Evolutionary conservation across 2,113 vertebrate genomes (phyloP), one percentile per base, ranked within the genome.

Genomic region (Agelaius phoeniceus): DNA sequence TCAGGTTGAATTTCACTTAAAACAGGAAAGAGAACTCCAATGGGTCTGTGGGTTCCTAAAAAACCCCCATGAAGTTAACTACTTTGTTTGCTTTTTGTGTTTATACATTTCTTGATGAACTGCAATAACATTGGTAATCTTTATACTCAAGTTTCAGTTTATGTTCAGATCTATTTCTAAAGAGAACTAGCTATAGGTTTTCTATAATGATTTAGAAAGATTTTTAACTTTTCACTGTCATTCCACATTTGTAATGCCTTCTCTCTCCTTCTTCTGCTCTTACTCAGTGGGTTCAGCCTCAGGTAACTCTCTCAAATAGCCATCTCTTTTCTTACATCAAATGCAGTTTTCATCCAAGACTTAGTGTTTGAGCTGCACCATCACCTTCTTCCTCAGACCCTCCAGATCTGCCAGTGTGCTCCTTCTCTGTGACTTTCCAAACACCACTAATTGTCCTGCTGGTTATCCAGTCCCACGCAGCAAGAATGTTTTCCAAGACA

Each of bases 401-500:
- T 57, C 20, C 2, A 2, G 69, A 57, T 43, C 62, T 39, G 11
- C 0, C 0, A 76, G 41, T 6, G 37, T 2, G 1, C 28, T 49
- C 57, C 48, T 89, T 65, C 61, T 3, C 2, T 15, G 8, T 3
- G 4, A 61, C 37, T 90, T 87, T 91, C 54, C 92, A 49, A 84
- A 65, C 37, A 41, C 33, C 58, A 49, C 30, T 84, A 87, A 78
- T 75, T 84, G 57, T 75, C 84, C 76, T 54, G 23, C 52, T 84
- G 58, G 7, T 89, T 87, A 81, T 27, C 0, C 1, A 89, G 48
- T 82, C 44, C 66, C 87, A 75, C 0, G 0, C 30, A 65, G 48
- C 62, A 90, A 73, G 44, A 87, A 82, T 14, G 35, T 75, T 87
- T 91, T 89, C 93, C 78, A 82, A 84, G 54, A 52, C 33, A 12